Conservation (phyloP, 2,888 invertebrate genomes). For the Anagyrus pseudococci region DNA sequence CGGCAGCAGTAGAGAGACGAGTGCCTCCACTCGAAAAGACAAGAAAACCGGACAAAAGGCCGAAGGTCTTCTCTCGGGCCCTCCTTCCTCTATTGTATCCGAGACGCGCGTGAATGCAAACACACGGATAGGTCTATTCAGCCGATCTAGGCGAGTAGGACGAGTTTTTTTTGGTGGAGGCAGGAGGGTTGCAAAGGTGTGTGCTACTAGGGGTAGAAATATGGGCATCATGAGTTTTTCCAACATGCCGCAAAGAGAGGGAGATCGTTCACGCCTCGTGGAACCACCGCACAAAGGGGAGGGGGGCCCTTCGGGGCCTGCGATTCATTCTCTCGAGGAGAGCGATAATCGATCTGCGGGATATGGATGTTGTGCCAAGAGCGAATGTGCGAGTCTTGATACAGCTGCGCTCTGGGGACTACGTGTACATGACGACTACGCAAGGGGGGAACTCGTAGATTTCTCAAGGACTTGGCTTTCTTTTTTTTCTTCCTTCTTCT, state of each 20-base stretch:
- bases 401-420: too few species aligned
- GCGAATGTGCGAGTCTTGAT: too few species aligned
- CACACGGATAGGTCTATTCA: background rate
- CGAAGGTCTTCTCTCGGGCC: background rate
- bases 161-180: too few species aligned
- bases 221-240: background rate
- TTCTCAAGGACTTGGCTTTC: too few species aligned
- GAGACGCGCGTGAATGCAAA: conserved; percentile 15
- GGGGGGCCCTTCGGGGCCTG: background rate
- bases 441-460: too few species aligned
- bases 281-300: background rate
- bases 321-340: too few species aligned
- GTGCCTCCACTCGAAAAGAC: too few species aligned
- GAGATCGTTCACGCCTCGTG: background rate
- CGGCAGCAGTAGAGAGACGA: too few species aligned
- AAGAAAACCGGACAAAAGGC: conserved; percentile 2
- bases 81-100: background rate
- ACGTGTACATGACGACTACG: too few species aligned
- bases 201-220: background rate
- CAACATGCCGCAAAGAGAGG: background rate
- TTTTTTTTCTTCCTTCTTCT: too few species aligned
- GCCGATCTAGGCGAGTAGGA: background rate
- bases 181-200: background rate
- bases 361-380: too few species aligned
- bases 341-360: too few species aligned